Percentiles rank a stretch among this genome's conserved stretches.
These are phyloP conservation scores for Corydoras sp. DNA, from an alignment of 2,113 vertebrate species.

Conservation along the genomic window DNA sequence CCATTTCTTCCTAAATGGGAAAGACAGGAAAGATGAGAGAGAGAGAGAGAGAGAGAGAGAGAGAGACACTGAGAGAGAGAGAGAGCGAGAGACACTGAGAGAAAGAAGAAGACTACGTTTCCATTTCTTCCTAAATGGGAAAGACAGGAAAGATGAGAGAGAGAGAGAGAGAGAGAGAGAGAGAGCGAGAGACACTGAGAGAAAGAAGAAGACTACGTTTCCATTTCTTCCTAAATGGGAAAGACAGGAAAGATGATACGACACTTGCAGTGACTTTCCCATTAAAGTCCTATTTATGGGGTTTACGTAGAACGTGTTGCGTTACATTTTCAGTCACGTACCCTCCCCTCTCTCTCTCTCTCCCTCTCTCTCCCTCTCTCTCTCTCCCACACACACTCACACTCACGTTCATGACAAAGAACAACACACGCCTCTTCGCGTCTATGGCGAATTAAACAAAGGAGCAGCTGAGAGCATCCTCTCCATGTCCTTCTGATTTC, in stretches of 20 bases:
- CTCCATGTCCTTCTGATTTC: too few relatives aligned
- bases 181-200: background rate
- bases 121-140: too few relatives aligned
- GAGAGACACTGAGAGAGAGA: too few relatives aligned
- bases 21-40: too few relatives aligned
- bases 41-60: too few relatives aligned
- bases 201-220: background rate
- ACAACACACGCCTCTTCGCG: conserved; percentile 37
- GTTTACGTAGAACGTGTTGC: background rate
- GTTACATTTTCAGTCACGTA: conserved; percentile 29
- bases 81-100: too few relatives aligned
- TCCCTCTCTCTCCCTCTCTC: too few relatives aligned
- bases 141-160: too few relatives aligned
- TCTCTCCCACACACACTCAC: background rate
- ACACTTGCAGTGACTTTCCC: background rate
- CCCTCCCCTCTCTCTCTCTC: too few relatives aligned
- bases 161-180: background rate
- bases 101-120: background rate
- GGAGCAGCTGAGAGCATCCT: conserved; percentile 17
- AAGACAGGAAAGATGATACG: conserved; percentile 2
- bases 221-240: background rate
- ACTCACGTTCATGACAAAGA: conserved; percentile 37
- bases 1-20: background rate
- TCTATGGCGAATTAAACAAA: conserved; percentile 43
- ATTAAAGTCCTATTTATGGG: background rate